Percentiles rank a stretch among this genome's conserved stretches.
These are phyloP conservation scores for Tuta absoluta DNA, from an alignment of 2,888 invertebrate species.

Conservation along the genomic window DNA sequence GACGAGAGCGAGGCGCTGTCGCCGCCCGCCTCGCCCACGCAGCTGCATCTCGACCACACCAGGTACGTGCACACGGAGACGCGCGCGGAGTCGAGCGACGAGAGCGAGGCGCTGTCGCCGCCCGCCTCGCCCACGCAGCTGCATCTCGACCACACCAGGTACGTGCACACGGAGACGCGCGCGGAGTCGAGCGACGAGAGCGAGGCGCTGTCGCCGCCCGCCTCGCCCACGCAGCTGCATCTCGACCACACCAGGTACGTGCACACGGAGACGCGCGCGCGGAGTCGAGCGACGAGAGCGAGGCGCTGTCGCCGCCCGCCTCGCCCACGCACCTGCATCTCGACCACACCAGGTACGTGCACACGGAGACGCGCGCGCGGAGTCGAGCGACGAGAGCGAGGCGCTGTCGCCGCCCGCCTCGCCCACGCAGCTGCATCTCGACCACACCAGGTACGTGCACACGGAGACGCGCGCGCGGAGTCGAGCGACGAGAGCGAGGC, in stretches of 20 bases:
- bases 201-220: constrained; percentile 24
- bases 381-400: too few species aligned
- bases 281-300: too few species aligned
- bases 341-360: constrained; percentile 55
- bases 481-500: too few species aligned
- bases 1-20: constrained; percentile 71
- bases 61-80: constrained; percentile 28
- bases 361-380: too few species aligned
- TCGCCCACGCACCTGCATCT: constrained; percentile 30
- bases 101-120: constrained; percentile 70
- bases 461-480: too few species aligned
- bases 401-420: constrained; percentile 47
- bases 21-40: constrained; percentile 69
- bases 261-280: too few species aligned
- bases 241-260: constrained; percentile 51
- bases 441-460: constrained; percentile 57
- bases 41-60: constrained; percentile 52
- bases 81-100: constrained; percentile 52
- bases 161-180: too few species aligned
- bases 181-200: not conserved
- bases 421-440: constrained; percentile 30
- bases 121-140: constrained; percentile 67
- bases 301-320: constrained; percentile 51
- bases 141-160: constrained; percentile 50
- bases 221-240: constrained; percentile 31